These are phyloP conservation scores for Cherax quadricarinatus DNA, from an alignment of 1,140 invertebrate species.

Conservation along the genomic window DNA sequence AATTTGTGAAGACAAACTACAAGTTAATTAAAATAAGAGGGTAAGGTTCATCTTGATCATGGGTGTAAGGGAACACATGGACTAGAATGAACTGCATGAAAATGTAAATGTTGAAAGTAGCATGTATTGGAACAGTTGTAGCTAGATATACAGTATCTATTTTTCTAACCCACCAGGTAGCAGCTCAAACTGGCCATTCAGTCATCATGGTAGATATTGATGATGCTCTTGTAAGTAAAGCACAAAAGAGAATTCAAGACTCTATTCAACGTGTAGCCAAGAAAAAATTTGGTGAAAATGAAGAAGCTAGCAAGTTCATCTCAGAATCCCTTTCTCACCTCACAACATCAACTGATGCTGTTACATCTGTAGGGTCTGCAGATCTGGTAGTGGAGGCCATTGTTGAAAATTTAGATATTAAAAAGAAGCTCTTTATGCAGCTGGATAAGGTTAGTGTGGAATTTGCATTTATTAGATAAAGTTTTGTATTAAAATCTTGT, in stretches of 20 bases:
- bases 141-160: background rate
- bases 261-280: constrained; percentile 87
- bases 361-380: constrained; percentile 81
- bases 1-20: too few relatives aligned
- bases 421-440: constrained; percentile 86
- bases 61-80: too few relatives aligned
- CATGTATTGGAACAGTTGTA: too few relatives aligned
- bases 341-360: constrained; percentile 81
- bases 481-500: too few relatives aligned
- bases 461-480: background rate
- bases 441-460: constrained; percentile 76
- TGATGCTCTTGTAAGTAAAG: constrained; percentile 84
- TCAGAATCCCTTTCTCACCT: constrained; percentile 81
- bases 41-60: too few relatives aligned
- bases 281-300: constrained; percentile 83
- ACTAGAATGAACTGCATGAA: too few relatives aligned
- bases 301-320: constrained; percentile 84
- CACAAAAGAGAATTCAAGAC: constrained; percentile 82
- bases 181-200: constrained; percentile 86
- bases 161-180: constrained; percentile 80
- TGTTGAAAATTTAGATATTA: constrained; percentile 88
- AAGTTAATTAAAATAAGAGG: too few relatives aligned
- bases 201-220: constrained; percentile 87
- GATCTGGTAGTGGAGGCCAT: constrained; percentile 93
- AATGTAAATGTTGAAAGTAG: too few relatives aligned